Evolutionary conservation across 2,113 vertebrate genomes (phyloP), one percentile per base, ranked within the genome.

Genomic region (Atlantisia rogersi): DNA sequence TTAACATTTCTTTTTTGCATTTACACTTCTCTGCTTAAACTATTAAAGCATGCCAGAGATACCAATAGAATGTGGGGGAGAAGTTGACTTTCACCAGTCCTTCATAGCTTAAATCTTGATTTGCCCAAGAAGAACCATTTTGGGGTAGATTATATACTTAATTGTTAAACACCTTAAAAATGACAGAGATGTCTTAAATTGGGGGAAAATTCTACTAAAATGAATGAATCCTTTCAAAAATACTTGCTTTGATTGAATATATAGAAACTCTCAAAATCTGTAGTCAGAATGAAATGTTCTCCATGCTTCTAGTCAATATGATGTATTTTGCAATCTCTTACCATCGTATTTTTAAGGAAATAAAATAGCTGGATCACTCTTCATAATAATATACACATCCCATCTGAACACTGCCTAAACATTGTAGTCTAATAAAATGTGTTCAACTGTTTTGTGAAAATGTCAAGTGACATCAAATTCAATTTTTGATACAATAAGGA

Each of bases 381-480:
- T 97, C 86, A 42, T 88, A 97, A 93, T 97, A 96, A 97, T 84
- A 94, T 35, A 88, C 82, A 89, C 87, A 93, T 89, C 68, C 93
- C 82, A 91, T 90, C 79, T 88, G 79, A 96, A 60, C 90, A 52
- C 90, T 94, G 90, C 95, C 68, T 96, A 62, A 95, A 97, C 69
- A 40, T 37, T 97, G 80, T 94, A 58, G 88, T 92, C 95, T 95
- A 96, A 97, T 96, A 96, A 97, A 97, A 96, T 77, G 83, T 88
- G 79, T 91, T 97, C 92, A 83, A 73, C 94, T 94, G 87, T 95
- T 94, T 82, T 95, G 69, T 67, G 71, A 92, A 96, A 97, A 97
- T 94, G 94, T 97, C 96, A 97, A 95, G 90, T 80, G 65, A 94
- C 95, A 95, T 91, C 94, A 97, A 97, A 96, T 89, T 97, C 92